phyloP scores from a whole-genome alignment of 2,888 invertebrate genomes.

The Athetis lepigone region DNA sequence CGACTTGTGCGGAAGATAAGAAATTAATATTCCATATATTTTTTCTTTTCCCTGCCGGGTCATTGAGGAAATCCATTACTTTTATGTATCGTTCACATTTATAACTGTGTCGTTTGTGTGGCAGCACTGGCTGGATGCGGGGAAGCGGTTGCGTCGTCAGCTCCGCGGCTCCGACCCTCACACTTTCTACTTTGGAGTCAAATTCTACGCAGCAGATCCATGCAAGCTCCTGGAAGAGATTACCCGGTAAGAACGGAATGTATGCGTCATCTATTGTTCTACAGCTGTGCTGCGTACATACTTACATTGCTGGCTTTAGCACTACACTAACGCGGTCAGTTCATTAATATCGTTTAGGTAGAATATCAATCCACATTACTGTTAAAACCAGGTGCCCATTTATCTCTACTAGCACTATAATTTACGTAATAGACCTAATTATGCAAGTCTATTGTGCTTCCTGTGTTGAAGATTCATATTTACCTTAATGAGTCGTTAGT shows the following conservation, averaged over 20 bases:
- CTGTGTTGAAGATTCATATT: conserved; percentile 6
- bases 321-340: conserved; percentile 16
- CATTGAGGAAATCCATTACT: conserved; percentile 41
- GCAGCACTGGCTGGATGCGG: conserved; percentile 98
- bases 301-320: conserved; percentile 3
- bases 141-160: conserved; percentile 96
- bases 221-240: conserved; percentile 99
- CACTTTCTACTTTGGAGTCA: conserved; percentile 98
- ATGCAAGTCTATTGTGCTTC: not conserved
- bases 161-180: conserved; percentile 94
- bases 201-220: conserved; percentile 99
- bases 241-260: conserved; percentile 92
- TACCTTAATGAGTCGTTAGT: conserved; percentile 3
- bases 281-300: conserved; percentile 9
- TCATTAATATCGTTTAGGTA: conserved; percentile 7
- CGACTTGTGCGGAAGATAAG: conserved; percentile 17
- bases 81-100: conserved; percentile 31
- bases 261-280: conserved; percentile 35
- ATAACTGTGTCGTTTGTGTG: conserved; percentile 13
- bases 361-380: not conserved
- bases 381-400: not conserved
- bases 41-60: conserved; percentile 4
- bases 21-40: conserved; percentile 33
- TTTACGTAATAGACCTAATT: not conserved
- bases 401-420: not conserved